Percentiles rank a stretch among this genome's conserved stretches.
Evolutionary conservation across 2,888 invertebrate species (phyloP).

Genomic region (Amiota minor): DNA sequence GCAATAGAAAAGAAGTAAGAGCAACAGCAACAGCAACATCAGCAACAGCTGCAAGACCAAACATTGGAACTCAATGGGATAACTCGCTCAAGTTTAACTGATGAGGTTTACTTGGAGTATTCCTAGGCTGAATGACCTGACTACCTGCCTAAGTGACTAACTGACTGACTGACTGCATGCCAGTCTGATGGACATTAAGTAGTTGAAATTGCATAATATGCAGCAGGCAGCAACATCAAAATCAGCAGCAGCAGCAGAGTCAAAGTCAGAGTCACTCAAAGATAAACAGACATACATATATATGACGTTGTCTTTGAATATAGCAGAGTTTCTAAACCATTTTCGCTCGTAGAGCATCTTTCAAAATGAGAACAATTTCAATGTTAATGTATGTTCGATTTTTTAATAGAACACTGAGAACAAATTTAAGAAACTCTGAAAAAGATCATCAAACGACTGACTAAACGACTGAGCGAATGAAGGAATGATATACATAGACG

Average conservation of each 20-base stretch:
- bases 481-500: too few relatives aligned
- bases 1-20: neutral
- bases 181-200: slow-evolving; percentile 60
- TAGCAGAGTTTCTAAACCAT: neutral
- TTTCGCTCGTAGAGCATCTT: too few relatives aligned
- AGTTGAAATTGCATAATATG: slow-evolving; percentile 54
- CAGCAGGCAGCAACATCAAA: slow-evolving; percentile 5
- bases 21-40: slow-evolving; percentile 37
- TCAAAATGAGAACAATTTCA: too few relatives aligned
- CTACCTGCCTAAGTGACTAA: slow-evolving; percentile 7
- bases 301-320: too few relatives aligned
- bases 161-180: slow-evolving; percentile 14
- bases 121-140: too few relatives aligned
- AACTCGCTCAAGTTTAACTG: neutral
- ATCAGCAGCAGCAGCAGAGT: slow-evolving; percentile 28
- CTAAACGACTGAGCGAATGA: too few relatives aligned
- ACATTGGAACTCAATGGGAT: neutral
- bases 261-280: slow-evolving; percentile 31
- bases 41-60: slow-evolving; percentile 46
- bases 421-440: too few relatives aligned
- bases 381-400: too few relatives aligned
- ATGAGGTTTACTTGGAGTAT: too few relatives aligned
- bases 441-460: too few relatives aligned
- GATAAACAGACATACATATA: too few relatives aligned
- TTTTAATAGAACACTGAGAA: too few relatives aligned